These are phyloP conservation scores for Calosoma granatense DNA, from an alignment of 1,140 invertebrate genomes.

Conservation along the genomic window DNA sequence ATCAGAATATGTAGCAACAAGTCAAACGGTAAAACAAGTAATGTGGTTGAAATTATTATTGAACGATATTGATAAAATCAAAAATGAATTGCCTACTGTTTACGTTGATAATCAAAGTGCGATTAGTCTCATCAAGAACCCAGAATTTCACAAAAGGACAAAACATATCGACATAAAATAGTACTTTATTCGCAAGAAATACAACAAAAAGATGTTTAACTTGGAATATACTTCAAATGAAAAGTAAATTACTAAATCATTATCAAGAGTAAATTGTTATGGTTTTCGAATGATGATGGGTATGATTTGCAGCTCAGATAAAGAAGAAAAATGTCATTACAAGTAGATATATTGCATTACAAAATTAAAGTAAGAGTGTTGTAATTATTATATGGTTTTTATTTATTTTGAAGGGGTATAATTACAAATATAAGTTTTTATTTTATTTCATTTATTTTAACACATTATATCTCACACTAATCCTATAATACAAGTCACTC, in stretches of 20 bases:
- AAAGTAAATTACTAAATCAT: constrained; percentile 17
- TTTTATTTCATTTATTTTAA: too few relatives aligned
- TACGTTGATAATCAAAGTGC: constrained; percentile 28
- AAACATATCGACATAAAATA: constrained; percentile 30
- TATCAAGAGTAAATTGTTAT: constrained; percentile 10
- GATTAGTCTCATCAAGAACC: constrained; percentile 25
- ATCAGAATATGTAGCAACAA: background rate
- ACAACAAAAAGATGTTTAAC: background rate
- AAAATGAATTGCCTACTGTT: constrained; percentile 20
- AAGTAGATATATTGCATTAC: too few relatives aligned
- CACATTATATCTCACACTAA: too few relatives aligned
- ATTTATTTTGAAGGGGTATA: too few relatives aligned
- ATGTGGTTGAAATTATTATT: background rate
- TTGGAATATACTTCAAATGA: constrained; percentile 11
- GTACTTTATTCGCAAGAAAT: constrained; percentile 25
- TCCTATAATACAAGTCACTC: too few relatives aligned
- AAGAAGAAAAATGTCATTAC: too few relatives aligned
- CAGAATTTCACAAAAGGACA: constrained; percentile 24
- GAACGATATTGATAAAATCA: constrained; percentile 23
- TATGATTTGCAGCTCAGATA: too few relatives aligned
- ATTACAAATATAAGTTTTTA: too few relatives aligned
- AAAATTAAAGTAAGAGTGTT: too few relatives aligned
- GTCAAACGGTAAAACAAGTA: background rate
- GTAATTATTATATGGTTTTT: too few relatives aligned
- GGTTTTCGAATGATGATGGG: too few relatives aligned